Conservation (phyloP, 2,797 vertebrate genomes). For the Peromyscus melanophrys region DNA sequence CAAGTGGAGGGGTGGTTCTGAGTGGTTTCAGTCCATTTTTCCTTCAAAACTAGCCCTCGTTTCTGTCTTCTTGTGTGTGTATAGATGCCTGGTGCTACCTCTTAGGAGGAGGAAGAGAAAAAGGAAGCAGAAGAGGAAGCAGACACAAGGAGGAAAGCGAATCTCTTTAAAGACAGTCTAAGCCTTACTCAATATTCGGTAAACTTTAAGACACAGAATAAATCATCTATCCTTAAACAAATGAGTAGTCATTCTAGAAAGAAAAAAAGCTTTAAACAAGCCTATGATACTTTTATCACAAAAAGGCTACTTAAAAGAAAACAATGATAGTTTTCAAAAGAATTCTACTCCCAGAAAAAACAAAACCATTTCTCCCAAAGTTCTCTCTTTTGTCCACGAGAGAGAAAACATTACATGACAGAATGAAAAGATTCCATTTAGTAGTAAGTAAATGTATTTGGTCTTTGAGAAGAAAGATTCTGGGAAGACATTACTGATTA, state of each 20-base stretch:
- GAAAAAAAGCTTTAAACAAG: not conserved
- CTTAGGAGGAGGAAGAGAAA: not conserved
- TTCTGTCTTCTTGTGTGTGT: not conserved
- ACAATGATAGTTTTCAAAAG: constrained; percentile 6
- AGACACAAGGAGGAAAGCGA: not conserved
- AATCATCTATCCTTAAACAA: not conserved
- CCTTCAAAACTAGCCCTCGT: not conserved
- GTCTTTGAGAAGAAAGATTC: not conserved
- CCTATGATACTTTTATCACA: too few relatives aligned
- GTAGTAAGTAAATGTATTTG: not conserved
- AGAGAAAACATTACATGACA: not conserved
- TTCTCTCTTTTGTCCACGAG: not conserved
- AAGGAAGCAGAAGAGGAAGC: not conserved
- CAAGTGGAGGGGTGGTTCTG: not conserved
- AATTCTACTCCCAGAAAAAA: not conserved
- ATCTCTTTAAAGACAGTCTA: not conserved
- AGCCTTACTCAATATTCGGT: not conserved
- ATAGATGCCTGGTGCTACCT: not conserved
- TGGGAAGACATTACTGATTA: not conserved
- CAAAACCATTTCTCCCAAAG: not conserved
- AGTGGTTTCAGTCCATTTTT: not conserved
- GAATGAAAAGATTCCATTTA: not conserved
- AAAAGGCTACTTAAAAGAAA: constrained; percentile 25
- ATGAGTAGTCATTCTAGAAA: constrained; percentile 11
- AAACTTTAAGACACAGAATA: not conserved